A percentile compares a stretch with the other conserved stretches of the same genome.
Conservation (phyloP, 2,113 vertebrate genomes). For the Gasterosteus nipponicus region DNA sequence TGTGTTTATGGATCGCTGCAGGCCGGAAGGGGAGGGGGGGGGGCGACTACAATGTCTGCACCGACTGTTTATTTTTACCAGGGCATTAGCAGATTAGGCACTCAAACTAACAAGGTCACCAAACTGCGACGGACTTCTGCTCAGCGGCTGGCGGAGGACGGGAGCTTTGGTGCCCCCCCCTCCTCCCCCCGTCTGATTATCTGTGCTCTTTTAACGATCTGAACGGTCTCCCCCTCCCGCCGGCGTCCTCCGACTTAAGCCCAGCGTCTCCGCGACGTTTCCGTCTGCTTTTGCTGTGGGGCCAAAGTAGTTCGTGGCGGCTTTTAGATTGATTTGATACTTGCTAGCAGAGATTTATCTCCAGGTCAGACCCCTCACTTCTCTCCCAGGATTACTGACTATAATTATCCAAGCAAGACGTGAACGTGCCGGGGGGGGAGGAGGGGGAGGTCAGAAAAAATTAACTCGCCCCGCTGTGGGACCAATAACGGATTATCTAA, state of each 20-base stretch:
- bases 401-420: constrained; percentile 48
- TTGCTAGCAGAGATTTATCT: constrained; percentile 34
- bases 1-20: constrained; percentile 71
- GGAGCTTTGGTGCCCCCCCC: constrained; percentile 55
- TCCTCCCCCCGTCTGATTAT: constrained; percentile 41
- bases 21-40: background rate
- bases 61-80: constrained; percentile 81
- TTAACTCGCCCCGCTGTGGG: constrained; percentile 8
- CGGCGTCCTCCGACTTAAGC: constrained; percentile 29
- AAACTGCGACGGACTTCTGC: constrained; percentile 72
- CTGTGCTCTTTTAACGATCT: constrained; percentile 55
- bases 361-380: constrained; percentile 14
- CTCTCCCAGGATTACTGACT: constrained; percentile 39
- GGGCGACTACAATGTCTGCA: constrained; percentile 59
- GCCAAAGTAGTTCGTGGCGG: constrained; percentile 28
- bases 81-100: constrained; percentile 84
- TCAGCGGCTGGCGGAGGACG: constrained; percentile 49
- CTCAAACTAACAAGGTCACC: constrained; percentile 84
- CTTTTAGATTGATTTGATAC: constrained; percentile 48
- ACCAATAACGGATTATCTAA: background rate
- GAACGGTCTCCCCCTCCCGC: constrained; percentile 24
- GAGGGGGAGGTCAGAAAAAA: constrained; percentile 38
- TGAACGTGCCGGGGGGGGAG: background rate
- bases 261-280: constrained; percentile 37
- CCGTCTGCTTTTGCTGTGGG: constrained; percentile 26